Evolutionary conservation across 1,140 invertebrate genomes (phyloP), one percentile per base, ranked within the genome.

Genomic region (Danaus melanippus): DNA sequence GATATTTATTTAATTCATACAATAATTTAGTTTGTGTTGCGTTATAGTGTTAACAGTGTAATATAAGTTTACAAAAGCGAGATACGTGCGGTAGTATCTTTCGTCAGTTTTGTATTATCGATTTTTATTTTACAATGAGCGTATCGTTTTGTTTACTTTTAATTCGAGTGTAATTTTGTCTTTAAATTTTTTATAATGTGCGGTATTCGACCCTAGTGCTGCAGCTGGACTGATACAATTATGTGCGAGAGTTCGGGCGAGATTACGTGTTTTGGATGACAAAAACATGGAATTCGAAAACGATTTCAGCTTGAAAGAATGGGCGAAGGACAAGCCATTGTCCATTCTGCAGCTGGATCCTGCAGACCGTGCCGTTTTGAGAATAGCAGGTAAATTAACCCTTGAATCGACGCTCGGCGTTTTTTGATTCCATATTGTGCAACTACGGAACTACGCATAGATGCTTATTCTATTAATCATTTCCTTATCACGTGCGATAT

Each of bases 281-380:
- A 85, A 74, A 79, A 85, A 83, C 68, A 94, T 95, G 93, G 93
- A 94, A 90, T 94, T 93, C 84, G 92, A 94, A 79, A 90, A 92
- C 73, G 93, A 94, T 80, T 92, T 92, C 73, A 95, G 93, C 79
- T 90, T 97, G 83, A 95, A 96, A 88, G 96, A 97, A 90, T 97
- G 96, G 96, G 94, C 95, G 67, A 95, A 95, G 89, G 95, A 97
- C 87, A 97, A 97, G 88, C 97, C 97, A 63, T 90, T 99, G 71
- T 95, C 95, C 85, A 97, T 98, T 79, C 90, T 98, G 46, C 96
- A 98, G 87, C 90, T 99, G 76, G 96, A 97, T 90, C 93, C 94
- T 70, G 96, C 96, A 66, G 95, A 98, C 90, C 90, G 97, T 80
- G 96, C 96, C 62, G 96, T 99, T 21, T 90, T 98, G 42, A 91